These are phyloP conservation scores for Lophius piscatorius DNA, from an alignment of 2,113 vertebrate genomes.

Conservation along the genomic window DNA sequence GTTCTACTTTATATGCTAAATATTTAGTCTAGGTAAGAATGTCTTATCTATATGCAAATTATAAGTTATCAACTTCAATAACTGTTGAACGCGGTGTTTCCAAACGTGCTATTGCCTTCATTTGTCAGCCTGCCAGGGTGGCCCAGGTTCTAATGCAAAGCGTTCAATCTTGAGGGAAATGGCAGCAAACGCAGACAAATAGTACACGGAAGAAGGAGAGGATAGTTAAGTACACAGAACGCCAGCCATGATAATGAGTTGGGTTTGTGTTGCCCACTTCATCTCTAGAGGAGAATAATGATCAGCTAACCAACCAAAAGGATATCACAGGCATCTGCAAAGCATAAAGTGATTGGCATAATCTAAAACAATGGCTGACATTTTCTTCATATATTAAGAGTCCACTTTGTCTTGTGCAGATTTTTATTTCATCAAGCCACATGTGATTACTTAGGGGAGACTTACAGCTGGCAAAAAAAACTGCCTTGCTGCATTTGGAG, in stretches of 20 bases:
- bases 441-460: constrained; percentile 27
- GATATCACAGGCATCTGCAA: constrained; percentile 12
- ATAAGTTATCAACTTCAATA: constrained; percentile 80
- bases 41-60: constrained; percentile 86
- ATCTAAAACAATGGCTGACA: constrained; percentile 37
- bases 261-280: constrained; percentile 62
- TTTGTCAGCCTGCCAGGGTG: constrained; percentile 75
- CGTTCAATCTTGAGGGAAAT: constrained; percentile 64
- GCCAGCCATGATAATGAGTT: constrained; percentile 63
- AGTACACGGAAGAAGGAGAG: constrained; percentile 25
- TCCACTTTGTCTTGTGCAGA: constrained; percentile 34
- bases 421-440: constrained; percentile 28
- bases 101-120: constrained; percentile 75
- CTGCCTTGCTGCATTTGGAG: no score
- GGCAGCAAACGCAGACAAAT: constrained; percentile 72
- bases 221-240: constrained; percentile 49
- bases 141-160: constrained; percentile 71
- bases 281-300: constrained; percentile 65
- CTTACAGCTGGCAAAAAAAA: constrained; percentile 24
- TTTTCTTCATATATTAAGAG: constrained; percentile 22
- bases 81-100: constrained; percentile 74
- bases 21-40: constrained; percentile 77
- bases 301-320: constrained; percentile 61
- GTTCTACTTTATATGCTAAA: constrained; percentile 81
- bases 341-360: background rate